phyloP scores from a whole-genome alignment of 2,113 vertebrate genomes.

The Hemiprocne comata region DNA sequence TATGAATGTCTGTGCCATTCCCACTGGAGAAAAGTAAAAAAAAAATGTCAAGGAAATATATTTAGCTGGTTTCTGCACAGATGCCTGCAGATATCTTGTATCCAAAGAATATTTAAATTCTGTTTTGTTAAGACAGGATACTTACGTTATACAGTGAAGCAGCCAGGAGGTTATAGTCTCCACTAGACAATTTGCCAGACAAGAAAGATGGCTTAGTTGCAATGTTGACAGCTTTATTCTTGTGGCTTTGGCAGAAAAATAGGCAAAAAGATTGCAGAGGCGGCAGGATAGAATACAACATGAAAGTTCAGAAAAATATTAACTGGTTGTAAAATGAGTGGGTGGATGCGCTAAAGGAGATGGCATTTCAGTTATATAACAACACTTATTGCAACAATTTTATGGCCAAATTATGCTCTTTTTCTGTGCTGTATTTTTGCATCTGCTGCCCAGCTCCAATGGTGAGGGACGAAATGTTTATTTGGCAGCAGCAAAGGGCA shows the following conservation, averaged over 20 bases:
- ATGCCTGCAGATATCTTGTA: constrained; percentile 53
- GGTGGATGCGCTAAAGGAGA: constrained; percentile 69
- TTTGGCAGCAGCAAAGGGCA: constrained; percentile 49
- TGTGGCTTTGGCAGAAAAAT: constrained; percentile 75
- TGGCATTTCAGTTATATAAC: constrained; percentile 72
- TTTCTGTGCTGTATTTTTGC: constrained; percentile 63
- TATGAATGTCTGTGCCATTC: constrained; percentile 29
- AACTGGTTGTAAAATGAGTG: constrained; percentile 77
- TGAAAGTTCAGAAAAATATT: constrained; percentile 77
- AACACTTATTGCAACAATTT: constrained; percentile 73
- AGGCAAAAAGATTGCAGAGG: constrained; percentile 77
- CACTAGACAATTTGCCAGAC: constrained; percentile 76
- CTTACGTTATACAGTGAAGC: constrained; percentile 64
- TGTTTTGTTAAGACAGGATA: constrained; percentile 70
- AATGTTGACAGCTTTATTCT: constrained; percentile 81
- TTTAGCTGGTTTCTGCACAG: constrained; percentile 47
- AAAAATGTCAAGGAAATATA: constrained; percentile 54
- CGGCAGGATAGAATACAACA: constrained; percentile 61
- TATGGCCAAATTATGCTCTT: constrained; percentile 70
- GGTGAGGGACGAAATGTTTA: constrained; percentile 34
- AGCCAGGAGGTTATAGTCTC: constrained; percentile 73
- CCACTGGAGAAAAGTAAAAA: constrained; percentile 60
- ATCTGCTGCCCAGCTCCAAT: constrained; percentile 44
- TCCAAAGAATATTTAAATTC: constrained; percentile 74
- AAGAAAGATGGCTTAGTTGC: constrained; percentile 74